phyloP scores from a whole-genome alignment of 2,797 vertebrate genomes.

The Arnoldichthys spilopterus region DNA sequence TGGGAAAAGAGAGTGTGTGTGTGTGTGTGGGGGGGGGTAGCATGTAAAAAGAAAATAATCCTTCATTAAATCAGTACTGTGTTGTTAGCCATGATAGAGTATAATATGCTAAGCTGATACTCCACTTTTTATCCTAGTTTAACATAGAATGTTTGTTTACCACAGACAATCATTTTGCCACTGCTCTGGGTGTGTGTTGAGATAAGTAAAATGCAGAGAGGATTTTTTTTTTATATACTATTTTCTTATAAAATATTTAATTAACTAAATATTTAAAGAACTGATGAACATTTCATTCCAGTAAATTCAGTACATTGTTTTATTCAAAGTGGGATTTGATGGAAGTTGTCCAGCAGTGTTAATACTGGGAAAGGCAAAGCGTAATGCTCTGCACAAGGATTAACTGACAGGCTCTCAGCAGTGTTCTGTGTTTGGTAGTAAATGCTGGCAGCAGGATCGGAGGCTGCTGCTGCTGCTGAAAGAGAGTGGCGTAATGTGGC shows the following conservation, averaged over 20 bases:
- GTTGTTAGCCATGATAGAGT: too few relatives aligned
- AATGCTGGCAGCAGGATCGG: not conserved
- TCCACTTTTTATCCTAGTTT: too few relatives aligned
- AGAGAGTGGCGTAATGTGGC: constrained; percentile 52
- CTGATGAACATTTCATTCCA: too few relatives aligned
- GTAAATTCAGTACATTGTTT: not conserved
- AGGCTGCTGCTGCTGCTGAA: constrained; percentile 51
- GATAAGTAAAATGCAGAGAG: too few relatives aligned
- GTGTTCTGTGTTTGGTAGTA: constrained; percentile 6
- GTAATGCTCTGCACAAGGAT: constrained; percentile 13
- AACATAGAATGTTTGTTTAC: not conserved
- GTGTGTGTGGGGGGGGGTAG: too few relatives aligned
- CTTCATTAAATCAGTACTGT: too few relatives aligned
- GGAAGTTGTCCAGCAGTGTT: constrained; percentile 16
- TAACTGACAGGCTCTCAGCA: constrained; percentile 14
- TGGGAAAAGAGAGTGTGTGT: too few relatives aligned
- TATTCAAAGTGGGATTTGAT: not conserved
- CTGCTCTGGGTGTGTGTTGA: not conserved
- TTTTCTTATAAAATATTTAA: too few relatives aligned
- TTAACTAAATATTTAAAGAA: too few relatives aligned
- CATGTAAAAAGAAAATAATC: too few relatives aligned
- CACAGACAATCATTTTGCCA: not conserved
- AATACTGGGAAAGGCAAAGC: constrained; percentile 6
- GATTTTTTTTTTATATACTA: too few relatives aligned
- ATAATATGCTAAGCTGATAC: too few relatives aligned